Evolutionary conservation across 2,888 invertebrate species (phyloP), one percentile per base, ranked within the genome.

Genomic region (Allacma fusca): DNA sequence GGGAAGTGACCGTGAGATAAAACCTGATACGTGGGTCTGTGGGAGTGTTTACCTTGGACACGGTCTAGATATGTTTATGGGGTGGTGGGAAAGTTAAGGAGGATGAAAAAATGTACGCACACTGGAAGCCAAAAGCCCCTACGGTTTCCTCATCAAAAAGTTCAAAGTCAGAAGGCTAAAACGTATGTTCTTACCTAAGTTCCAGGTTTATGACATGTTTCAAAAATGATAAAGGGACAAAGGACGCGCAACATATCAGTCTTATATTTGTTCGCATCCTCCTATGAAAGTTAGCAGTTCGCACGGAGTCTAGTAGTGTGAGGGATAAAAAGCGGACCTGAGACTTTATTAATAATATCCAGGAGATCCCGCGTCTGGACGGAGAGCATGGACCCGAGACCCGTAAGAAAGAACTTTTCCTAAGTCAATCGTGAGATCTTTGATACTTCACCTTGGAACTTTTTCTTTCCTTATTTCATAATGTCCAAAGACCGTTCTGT

Each of bases 401-500:
- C n/a, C 16, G 13, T 29, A 21, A 43, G 73, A 5, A 28, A 21
- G 40, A 21, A 73, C 59, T 28, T 71, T 71, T 71, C 59, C n/a
- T 21, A 50, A 72, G 72, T 72, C 72, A 72, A 72, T 72, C 72
- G 59, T 73, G 40, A 62, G 69, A 70, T 70, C 44, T 70, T 73
- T 73, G 62, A 62, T 34, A 62, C 64, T 73, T 62, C 24, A 59
- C 21, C 72, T 72, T 72, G 34, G 59, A 59, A 59, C 72, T 72
- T 62, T 70, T 70, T 26, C 43, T 44, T 70, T 50, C 67, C 67
- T 67, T 34, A 19, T 69, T 70, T 70, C 70, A 44, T 70, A 23
- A 70, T 70, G 70, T 50, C 70, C 44, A 43, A 9, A 73, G 62
- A 62, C 73, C 64, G 62, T 73, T 73, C 62, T 40, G 73, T 73